Percentiles rank a stretch among this genome's conserved stretches.
These are phyloP conservation scores for Drosophila punjabiensis DNA, from an alignment of 1,140 invertebrate species.

Conservation along the genomic window DNA sequence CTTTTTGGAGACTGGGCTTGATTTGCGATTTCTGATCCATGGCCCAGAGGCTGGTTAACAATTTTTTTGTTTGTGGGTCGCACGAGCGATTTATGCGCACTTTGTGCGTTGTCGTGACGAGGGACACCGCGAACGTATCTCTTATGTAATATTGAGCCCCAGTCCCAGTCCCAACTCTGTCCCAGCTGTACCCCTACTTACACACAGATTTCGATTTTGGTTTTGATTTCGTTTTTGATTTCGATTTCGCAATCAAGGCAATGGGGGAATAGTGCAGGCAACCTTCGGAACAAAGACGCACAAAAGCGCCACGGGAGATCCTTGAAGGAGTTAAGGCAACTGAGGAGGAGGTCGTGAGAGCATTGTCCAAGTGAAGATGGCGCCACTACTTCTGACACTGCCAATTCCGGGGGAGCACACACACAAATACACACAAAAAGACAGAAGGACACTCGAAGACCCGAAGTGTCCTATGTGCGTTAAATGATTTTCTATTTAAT, in stretches of 20 bases:
- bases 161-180: slow-evolving; percentile 7
- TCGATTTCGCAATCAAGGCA: slow-evolving; percentile 41
- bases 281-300: slow-evolving; percentile 22
- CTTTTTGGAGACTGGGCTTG: slow-evolving; percentile 28
- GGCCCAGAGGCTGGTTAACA: slow-evolving; percentile 32
- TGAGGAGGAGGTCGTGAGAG: neutral
- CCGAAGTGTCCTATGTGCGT: neutral
- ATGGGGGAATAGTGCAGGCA: slow-evolving; percentile 5
- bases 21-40: slow-evolving; percentile 47
- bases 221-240: slow-evolving; percentile 3
- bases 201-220: slow-evolving; percentile 17
- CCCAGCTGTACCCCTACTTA: slow-evolving; percentile 2
- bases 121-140: slow-evolving; percentile 19
- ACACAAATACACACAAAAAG: neutral
- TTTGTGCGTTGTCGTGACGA: slow-evolving; percentile 54
- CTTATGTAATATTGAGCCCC: slow-evolving; percentile 27
- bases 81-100: slow-evolving; percentile 44
- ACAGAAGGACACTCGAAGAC: neutral
- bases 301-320: neutral
- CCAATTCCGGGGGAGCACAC: slow-evolving; percentile 26
- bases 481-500: no score
- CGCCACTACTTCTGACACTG: slow-evolving; percentile 49
- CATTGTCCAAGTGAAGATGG: slow-evolving; percentile 36
- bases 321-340: neutral
- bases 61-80: slow-evolving; percentile 41